Percentiles rank a stretch among this genome's conserved stretches.
These are phyloP conservation scores for Xanthorhoe spadicearia DNA, from an alignment of 2,888 invertebrate genomes.

Conservation along the genomic window DNA sequence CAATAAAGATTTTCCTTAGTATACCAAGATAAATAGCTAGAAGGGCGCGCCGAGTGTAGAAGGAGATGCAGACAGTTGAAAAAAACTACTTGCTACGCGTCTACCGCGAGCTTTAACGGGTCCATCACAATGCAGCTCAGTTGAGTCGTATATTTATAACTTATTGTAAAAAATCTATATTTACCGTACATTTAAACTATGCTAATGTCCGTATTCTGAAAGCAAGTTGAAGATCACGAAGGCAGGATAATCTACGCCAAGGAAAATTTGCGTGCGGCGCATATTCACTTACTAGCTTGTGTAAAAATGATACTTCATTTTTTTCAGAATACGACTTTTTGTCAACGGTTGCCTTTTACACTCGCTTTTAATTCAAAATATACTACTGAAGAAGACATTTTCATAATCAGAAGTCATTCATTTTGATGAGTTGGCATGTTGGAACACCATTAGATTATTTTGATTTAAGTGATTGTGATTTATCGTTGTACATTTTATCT, in stretches of 20 bases:
- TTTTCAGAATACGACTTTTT: slow-evolving; percentile 33
- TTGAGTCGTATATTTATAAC: slow-evolving; percentile 79
- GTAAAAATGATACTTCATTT: too few relatives aligned
- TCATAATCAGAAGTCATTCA: slow-evolving; percentile 7
- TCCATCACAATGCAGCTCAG: slow-evolving; percentile 83
- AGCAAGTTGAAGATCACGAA: background rate
- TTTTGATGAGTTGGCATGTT: background rate
- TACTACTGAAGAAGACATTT: slow-evolving; percentile 34
- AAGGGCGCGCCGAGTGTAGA: slow-evolving; percentile 61
- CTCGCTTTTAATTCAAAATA: slow-evolving; percentile 40
- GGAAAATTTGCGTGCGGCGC: background rate
- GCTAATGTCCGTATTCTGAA: slow-evolving; percentile 47
- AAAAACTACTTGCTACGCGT: slow-evolving; percentile 59
- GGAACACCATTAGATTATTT: background rate
- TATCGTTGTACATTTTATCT: background rate
- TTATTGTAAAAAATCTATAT: slow-evolving; percentile 79
- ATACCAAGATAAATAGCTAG: slow-evolving; percentile 46
- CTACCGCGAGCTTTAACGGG: slow-evolving; percentile 55
- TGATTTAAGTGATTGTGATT: background rate
- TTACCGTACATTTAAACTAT: slow-evolving; percentile 72
- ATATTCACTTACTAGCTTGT: background rate
- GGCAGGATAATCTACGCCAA: background rate
- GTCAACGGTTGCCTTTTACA: slow-evolving; percentile 51
- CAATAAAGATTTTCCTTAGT: slow-evolving; percentile 13
- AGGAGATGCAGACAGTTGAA: slow-evolving; percentile 59